A percentile compares a stretch with the other conserved stretches of the same genome.
phyloP scores from a whole-genome alignment of 1,140 invertebrate genomes.

The Tetramorium simillimum region DNA sequence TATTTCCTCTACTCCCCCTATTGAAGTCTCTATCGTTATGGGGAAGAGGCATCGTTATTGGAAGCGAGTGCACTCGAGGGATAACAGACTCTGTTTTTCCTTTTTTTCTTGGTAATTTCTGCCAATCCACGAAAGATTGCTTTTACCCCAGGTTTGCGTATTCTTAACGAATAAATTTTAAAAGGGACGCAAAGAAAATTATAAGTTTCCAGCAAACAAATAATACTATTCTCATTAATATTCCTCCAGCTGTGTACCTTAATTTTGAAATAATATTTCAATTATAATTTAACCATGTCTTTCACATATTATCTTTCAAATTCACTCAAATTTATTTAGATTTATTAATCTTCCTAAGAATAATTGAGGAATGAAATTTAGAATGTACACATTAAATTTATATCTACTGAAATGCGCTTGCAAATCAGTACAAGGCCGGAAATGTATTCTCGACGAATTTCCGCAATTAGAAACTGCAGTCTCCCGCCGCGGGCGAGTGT shows the following conservation, averaged over 20 bases:
- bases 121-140: neutral
- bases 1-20: conserved; percentile 14
- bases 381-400: neutral
- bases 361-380: neutral
- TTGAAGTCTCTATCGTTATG: neutral
- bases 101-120: conserved; percentile 44
- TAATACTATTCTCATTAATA: neutral
- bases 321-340: neutral
- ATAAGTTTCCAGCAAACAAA: neutral
- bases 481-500: neutral
- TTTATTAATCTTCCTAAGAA: neutral
- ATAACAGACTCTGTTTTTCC: conserved; percentile 60
- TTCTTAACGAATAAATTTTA: neutral
- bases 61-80: conserved; percentile 26
- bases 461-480: conserved; percentile 38
- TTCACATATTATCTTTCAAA: neutral
- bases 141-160: conserved; percentile 20
- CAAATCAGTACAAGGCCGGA: neutral
- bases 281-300: neutral
- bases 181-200: neutral
- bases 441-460: conserved; percentile 26
- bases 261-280: neutral
- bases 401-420: neutral
- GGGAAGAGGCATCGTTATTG: conserved; percentile 37
- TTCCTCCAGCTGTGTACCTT: neutral